A percentile compares a stretch with the other conserved stretches of the same genome.
phyloP scores from a whole-genome alignment of 2,888 invertebrate species.

The Pegoplata infirma region DNA sequence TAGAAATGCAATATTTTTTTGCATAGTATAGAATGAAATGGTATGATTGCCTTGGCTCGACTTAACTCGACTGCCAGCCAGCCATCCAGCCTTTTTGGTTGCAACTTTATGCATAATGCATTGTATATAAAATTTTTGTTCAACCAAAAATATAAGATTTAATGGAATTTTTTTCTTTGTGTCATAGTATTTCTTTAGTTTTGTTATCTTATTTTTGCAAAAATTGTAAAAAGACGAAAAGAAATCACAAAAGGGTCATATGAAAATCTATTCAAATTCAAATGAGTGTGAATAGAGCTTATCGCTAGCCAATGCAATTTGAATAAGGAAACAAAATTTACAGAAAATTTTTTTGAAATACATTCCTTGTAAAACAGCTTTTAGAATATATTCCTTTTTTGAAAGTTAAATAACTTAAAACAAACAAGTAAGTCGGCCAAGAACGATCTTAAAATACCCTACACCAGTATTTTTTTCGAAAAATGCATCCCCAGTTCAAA shows the following conservation, averaged over 20 bases:
- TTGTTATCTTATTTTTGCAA: slow-evolving; percentile 49
- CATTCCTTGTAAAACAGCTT: too few relatives aligned
- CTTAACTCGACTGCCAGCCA: slow-evolving; percentile 28
- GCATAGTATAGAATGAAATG: not conserved
- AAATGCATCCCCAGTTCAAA: too few relatives aligned
- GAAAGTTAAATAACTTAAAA: too few relatives aligned
- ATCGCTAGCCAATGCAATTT: not conserved
- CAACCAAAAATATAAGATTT: slow-evolving; percentile 42
- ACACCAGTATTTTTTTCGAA: too few relatives aligned
- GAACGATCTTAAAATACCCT: too few relatives aligned
- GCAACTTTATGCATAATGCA: slow-evolving; percentile 59
- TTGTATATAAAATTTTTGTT: slow-evolving; percentile 38
- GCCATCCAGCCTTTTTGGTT: slow-evolving; percentile 44
- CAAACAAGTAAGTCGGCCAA: too few relatives aligned
- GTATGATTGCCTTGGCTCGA: slow-evolving; percentile 36
- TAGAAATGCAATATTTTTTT: slow-evolving; percentile 49
- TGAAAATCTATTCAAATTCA: slow-evolving; percentile 46
- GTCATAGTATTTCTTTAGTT: slow-evolving; percentile 4
- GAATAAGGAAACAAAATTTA: too few relatives aligned
- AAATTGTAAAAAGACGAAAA: slow-evolving; percentile 8
- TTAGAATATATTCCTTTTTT: too few relatives aligned
- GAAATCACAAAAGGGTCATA: slow-evolving; percentile 36
- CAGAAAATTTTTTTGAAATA: too few relatives aligned
- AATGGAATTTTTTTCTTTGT: slow-evolving; percentile 43
- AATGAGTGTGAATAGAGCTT: slow-evolving; percentile 28